Percentiles rank a stretch among this genome's conserved stretches.
Conservation (phyloP, 2,888 invertebrate species). For the Lasioglossum figueresi region DNA sequence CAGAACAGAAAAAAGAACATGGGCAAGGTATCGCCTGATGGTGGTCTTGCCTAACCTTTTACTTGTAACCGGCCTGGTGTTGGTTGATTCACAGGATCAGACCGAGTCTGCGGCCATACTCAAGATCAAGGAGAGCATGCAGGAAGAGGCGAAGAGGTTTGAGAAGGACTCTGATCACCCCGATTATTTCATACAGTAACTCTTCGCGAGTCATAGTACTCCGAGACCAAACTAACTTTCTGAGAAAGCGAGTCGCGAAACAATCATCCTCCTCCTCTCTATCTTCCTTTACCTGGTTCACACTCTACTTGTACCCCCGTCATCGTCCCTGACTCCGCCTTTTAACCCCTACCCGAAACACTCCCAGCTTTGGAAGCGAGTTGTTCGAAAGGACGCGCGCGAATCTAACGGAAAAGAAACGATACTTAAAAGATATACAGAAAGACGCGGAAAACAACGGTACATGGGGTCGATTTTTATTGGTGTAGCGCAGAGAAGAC, state of each 20-base stretch:
- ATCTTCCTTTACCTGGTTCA: constrained; percentile 25
- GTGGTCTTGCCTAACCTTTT: constrained; percentile 74
- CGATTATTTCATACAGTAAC: constrained; percentile 98
- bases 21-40: constrained; percentile 67
- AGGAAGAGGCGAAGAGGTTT: constrained; percentile 99
- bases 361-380: constrained; percentile 15
- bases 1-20: constrained; percentile 40
- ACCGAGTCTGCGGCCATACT: constrained; percentile 99
- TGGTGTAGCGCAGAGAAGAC: not conserved
- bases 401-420: not conserved
- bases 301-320: constrained; percentile 44
- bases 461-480: not conserved
- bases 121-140: constrained; percentile 99
- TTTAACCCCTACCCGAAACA: not conserved
- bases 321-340: not conserved
- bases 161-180: constrained; percentile 98
- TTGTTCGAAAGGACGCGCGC: constrained; percentile 14
- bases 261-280: constrained; percentile 37
- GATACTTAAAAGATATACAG: not conserved
- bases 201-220: constrained; percentile 79
- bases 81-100: constrained; percentile 89
- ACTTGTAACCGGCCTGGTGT: constrained; percentile 84
- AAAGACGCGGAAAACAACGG: not conserved
- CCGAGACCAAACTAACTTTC: constrained; percentile 79
- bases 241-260: constrained; percentile 55